phyloP scores from a whole-genome alignment of 2,797 vertebrate genomes.

The Heteromormyrus szaboi region DNA sequence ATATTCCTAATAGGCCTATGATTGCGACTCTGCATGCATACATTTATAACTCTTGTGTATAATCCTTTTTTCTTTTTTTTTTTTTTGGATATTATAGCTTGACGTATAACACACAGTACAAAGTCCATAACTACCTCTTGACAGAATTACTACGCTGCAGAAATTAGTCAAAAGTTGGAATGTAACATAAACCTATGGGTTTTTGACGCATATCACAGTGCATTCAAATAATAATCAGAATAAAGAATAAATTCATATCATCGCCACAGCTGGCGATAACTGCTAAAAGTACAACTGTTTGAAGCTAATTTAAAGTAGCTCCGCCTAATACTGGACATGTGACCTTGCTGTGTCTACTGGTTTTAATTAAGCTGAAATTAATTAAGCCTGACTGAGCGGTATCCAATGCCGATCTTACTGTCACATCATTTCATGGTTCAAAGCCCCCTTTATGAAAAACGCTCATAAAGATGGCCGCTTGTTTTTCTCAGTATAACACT shows the following conservation, averaged over 20 bases:
- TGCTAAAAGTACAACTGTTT: background rate
- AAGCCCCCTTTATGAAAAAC: background rate
- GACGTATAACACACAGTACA: background rate
- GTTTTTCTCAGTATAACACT: background rate
- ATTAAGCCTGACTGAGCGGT: constrained; percentile 1
- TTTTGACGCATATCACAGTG: background rate
- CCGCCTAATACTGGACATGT: background rate
- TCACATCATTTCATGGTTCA: background rate
- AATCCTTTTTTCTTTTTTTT: background rate
- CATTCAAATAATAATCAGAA: background rate
- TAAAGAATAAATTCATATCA: background rate
- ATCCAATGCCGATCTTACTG: background rate
- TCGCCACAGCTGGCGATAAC: background rate
- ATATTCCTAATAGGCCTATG: background rate
- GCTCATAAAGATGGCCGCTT: background rate
- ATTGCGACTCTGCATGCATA: background rate
- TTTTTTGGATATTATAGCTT: background rate
- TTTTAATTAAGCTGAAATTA: background rate
- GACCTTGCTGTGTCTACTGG: background rate
- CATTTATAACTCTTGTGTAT: background rate
- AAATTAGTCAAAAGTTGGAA: background rate
- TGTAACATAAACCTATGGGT: background rate
- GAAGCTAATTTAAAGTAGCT: background rate
- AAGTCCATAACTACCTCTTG: background rate
- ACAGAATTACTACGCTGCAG: background rate